A percentile compares a stretch with the other conserved stretches of the same genome.
phyloP scores from a whole-genome alignment of 2,113 vertebrate species.

The Corydoras sp. region DNA sequence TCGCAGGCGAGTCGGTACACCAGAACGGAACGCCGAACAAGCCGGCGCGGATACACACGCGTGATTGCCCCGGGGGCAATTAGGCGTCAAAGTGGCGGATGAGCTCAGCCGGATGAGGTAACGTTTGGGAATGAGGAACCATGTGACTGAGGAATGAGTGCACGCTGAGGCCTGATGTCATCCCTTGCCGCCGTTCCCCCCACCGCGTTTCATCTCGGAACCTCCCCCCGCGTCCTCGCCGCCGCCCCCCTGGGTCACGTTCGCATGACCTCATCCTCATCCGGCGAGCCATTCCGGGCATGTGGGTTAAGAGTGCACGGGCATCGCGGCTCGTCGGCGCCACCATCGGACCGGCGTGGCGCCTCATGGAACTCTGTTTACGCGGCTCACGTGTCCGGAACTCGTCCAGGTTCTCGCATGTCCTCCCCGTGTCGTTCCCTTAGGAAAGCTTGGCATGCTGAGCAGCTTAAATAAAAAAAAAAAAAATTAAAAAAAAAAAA shows the following conservation, averaged over 20 bases:
- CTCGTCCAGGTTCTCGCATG: too few relatives aligned
- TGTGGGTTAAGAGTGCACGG: constrained; percentile 8
- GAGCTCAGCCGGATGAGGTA: constrained; percentile 38
- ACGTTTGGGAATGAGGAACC: constrained; percentile 22
- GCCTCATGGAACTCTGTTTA: background rate
- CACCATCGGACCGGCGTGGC: constrained; percentile 17
- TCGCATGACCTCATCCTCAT: constrained; percentile 32
- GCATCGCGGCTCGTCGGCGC: constrained; percentile 22
- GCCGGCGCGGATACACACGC: too few relatives aligned
- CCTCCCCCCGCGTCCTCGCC: background rate
- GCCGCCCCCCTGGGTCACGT: background rate
- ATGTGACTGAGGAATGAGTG: constrained; percentile 32
- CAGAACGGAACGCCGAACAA: too few relatives aligned
- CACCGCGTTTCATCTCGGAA: background rate
- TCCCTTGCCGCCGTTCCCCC: constrained; percentile 6
- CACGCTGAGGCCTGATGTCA: constrained; percentile 23
- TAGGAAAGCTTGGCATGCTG: too few relatives aligned
- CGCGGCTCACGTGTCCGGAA: too few relatives aligned
- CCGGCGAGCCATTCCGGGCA: background rate
- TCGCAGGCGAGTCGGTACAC: background rate
- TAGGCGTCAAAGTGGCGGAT: constrained; percentile 35
- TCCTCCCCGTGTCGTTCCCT: too few relatives aligned
- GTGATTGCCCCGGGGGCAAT: constrained; percentile 4
- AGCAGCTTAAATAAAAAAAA: too few relatives aligned
- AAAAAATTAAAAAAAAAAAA: too few relatives aligned